Evolutionary conservation across 2,797 vertebrate species (phyloP), one percentile per base, ranked within the genome.

Genomic region (Oophaga sylvatica): DNA sequence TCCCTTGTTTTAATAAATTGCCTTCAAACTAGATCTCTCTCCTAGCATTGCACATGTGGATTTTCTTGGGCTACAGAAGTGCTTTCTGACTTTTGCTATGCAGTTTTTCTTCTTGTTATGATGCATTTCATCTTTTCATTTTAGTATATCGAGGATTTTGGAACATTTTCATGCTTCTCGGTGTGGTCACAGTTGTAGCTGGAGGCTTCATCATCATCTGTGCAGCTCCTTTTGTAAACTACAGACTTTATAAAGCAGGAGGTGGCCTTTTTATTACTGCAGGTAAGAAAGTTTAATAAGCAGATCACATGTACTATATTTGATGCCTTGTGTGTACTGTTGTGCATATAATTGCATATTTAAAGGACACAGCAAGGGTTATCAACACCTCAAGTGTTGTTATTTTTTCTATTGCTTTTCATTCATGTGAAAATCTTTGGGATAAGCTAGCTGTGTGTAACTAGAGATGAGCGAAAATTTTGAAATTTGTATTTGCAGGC

Each of bases 101-200:
- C 11, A 13, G 20, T n/a, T 76, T 76, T 65, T 41, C n/a, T 76
- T 19, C 45, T 59, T 75, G 26, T n/a, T 70, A 9, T 75, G 9
- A 82, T 68, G 26, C 71, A 57, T 65, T 81, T 48, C 48, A 68
- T 41, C 41, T 53, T 0, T 90, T 53, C 8, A 85, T 80, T 76
- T 45, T 91, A 99, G 98, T 99, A 94, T 99, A 98, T 94, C 97
- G 97, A 90, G 96, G 97, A 82, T 99, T 99, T 93, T 99, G 98
- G 98, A 97, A 97, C 7, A 90, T 99, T 89, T 96, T 98, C 56
- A 96, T 97, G 96, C 95, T 99, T 48, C 92, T 99, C 48, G 97
- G 97, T 1, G 96, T 99, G 41, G 92, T 94, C 0, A 93, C 97
- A 16, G 94, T 96, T 1, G 90, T 97, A 89, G 91, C 93, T 0